phyloP scores from a whole-genome alignment of 2,797 vertebrate species.

The Spondyliosoma cantharus region DNA sequence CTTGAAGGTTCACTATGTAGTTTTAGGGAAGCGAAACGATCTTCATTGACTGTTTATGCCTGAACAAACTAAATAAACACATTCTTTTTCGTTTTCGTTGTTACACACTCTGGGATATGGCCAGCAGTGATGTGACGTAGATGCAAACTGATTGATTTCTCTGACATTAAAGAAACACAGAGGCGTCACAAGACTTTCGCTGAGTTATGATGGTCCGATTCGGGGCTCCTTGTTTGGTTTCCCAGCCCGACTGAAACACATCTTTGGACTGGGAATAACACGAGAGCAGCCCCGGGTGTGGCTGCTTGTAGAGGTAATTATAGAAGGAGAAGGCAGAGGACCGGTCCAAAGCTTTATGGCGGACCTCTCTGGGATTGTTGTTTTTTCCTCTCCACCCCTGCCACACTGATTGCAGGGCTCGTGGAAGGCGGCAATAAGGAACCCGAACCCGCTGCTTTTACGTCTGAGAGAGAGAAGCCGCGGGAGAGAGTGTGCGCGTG shows the following conservation, averaged over 20 bases:
- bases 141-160: background rate
- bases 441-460: conserved; percentile 16
- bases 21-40: no score
- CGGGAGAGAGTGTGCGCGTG: background rate
- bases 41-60: no score
- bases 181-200: background rate
- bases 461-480: background rate
- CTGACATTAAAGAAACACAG: background rate
- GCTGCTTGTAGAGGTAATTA: conserved; percentile 72
- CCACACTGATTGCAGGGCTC: conserved; percentile 68
- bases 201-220: conserved; percentile 3
- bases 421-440: conserved; percentile 34
- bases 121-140: background rate
- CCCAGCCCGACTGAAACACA: conserved; percentile 5
- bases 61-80: no score
- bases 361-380: conserved; percentile 65
- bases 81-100: no score
- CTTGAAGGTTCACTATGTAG: no score
- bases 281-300: conserved; percentile 70
- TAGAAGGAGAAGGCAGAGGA: conserved; percentile 58
- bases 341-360: conserved; percentile 52
- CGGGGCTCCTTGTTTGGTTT: conserved; percentile 7
- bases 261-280: conserved; percentile 46
- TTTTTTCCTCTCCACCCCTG: conserved; percentile 67
- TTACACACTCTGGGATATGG: background rate